A percentile compares a stretch with the other conserved stretches of the same genome.
phyloP scores from a whole-genome alignment of 2,888 invertebrate species.

The Macrophya alboannulata region DNA sequence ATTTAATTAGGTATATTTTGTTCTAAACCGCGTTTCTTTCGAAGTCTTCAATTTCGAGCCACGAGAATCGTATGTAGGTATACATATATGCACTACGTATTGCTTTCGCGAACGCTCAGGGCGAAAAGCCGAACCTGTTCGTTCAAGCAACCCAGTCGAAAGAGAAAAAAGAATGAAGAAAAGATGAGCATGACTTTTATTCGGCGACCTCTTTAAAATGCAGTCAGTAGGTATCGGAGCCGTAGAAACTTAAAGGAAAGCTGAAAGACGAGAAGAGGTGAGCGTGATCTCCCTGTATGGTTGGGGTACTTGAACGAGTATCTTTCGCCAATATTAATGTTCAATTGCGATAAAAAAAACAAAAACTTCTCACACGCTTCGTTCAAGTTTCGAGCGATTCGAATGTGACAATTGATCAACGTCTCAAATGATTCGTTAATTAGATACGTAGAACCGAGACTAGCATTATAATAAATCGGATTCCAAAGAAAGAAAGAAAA shows the following conservation, averaged over 20 bases:
- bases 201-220: constrained; percentile 56
- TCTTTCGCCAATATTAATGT: constrained; percentile 33
- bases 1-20: neutral
- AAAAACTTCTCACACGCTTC: constrained; percentile 3
- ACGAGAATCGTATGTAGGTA: neutral
- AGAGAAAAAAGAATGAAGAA: constrained; percentile 32
- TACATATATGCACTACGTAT: neutral
- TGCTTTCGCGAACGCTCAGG: constrained; percentile 36
- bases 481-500: neutral
- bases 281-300: constrained; percentile 37
- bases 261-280: constrained; percentile 51
- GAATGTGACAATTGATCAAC: neutral
- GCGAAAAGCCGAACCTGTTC: constrained; percentile 50
- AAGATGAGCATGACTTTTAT: constrained; percentile 47
- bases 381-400: neutral
- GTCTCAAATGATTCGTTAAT: neutral
- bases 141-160: constrained; percentile 6
- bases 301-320: constrained; percentile 40
- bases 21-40: neutral
- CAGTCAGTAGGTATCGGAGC: constrained; percentile 57
- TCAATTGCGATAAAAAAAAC: neutral
- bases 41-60: neutral
- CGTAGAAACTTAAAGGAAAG: constrained; percentile 56
- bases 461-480: no score
- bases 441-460: neutral